Evolutionary conservation across 2,797 vertebrate genomes (phyloP), one percentile per base, ranked within the genome.

Genomic region (Onychomys torridus): DNA sequence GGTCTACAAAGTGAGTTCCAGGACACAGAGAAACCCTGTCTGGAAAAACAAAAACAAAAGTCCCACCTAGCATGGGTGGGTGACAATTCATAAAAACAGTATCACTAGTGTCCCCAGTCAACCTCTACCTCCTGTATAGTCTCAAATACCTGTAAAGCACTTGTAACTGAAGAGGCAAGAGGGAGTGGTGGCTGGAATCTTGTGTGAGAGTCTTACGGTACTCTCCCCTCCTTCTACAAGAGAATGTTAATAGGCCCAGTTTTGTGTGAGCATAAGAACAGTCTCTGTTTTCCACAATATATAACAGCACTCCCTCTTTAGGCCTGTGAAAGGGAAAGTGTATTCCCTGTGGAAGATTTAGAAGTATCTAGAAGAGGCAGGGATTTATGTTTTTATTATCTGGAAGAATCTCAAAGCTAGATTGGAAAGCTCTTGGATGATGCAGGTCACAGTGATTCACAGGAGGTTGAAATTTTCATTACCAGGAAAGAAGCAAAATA

Each of bases 361-460:
- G 67, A 91, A 96, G 6, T 65, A 12, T 55, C 79, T 79, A 16
- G 59, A n/a, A 40, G 59, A 65, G 4, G 3, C 13, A 14, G 59
- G 46, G 55, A 27, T 89, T 81, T 37, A 65, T 71, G 37, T 43
- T 95, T 89, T 37, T 25, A 65, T 94, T 87, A 75, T 71, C 84
- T 8, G 10, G 77, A 94, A 76, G 73, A 94, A 63, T 82, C 87
- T 89, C 49, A 6, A 94, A 52, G 55, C 88, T 90, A 37, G 91
- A 76, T 73, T 82, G 88, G 73, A 77, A 97, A 25, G 37, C 76
- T 75, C 75, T 73, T 40, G 52, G 32, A 37, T 88, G 63, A 67
- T 34, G 10, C 5, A 5, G 43, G 69, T 90, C 92, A 63, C 6
- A 14, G 55, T 97, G 96, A 95, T 78, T 87, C 91, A 96, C 0